Base-by-base conservation (phyloP, 1,140 invertebrate species). In the Dysdera silvatica region DNA sequence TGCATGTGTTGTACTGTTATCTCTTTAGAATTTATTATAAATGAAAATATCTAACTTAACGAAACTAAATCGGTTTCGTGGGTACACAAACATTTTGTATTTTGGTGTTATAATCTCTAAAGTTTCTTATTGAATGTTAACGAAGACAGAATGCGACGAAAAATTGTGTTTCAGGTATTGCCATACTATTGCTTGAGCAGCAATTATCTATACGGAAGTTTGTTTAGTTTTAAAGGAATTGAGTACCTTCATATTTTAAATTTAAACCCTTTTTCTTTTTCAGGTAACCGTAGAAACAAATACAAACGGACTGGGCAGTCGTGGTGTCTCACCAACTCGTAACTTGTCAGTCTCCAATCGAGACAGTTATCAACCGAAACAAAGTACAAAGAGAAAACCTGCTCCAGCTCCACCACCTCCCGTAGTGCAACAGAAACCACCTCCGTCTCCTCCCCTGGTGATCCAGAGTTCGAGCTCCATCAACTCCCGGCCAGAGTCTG, bases 261-360 rank as follows among this genome's bases (percentile, higher is more conserved):
- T 18, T 61, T 61, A 49, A 63, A 26, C 14, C 20, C 57, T 52
- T 57, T 62, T 61, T 45, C 47, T 16, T 24, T 70, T 71, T 29
- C 54, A 76, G 71, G 68, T 68, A 48, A 57, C 68, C 37, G 66
- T 68, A 33, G 76, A 79, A 51, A 78, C 80, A 43, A 80, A 77
- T 56, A 71, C 79, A 2, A 78, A 75, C 5, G 76, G 72, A 14
- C 72, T 77, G 31, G 80, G 26, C 20, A 49, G 49, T 33, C 35
- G 52, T 12, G 52, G 78, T 58, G 74, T 76, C 8, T 82, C 80
- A 6, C 81, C 81, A 1, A 75, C 79, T 0, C 72, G 77, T 23
- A 81, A 79, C 54, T 75, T 52, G 68, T 48, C 53, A 37, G 31
- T 20, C n/a, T 43, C 20, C 32, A 58, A 57, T 28, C 60, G 33